Percentiles rank a stretch among this genome's conserved stretches.
These are phyloP conservation scores for Craterocephalus amniculus DNA, from an alignment of 2,797 vertebrate species.

Conservation along the genomic window DNA sequence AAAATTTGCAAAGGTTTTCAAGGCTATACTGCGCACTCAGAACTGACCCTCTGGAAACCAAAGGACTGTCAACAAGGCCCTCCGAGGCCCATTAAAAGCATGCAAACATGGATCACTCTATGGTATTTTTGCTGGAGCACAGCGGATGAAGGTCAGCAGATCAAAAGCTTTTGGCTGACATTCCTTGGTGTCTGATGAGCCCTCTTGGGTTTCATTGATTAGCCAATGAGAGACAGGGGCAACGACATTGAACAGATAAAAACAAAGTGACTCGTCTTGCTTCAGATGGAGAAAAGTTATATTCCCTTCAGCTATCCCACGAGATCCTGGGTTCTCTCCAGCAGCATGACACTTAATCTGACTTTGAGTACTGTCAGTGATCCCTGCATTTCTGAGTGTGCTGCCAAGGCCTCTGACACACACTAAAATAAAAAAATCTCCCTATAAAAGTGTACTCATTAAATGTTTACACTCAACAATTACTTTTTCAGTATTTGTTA, in stretches of 20 bases:
- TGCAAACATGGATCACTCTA: conserved; percentile 81
- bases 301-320: conserved; percentile 61
- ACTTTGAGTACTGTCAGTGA: conserved; percentile 72
- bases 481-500: not conserved
- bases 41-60: conserved; percentile 74
- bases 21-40: conserved; percentile 63
- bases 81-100: conserved; percentile 81
- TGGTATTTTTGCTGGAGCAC: conserved; percentile 67
- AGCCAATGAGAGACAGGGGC: conserved; percentile 75
- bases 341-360: conserved; percentile 70
- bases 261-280: conserved; percentile 79
- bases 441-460: conserved; percentile 1
- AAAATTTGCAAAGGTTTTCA: conserved; percentile 69
- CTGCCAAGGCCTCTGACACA: conserved; percentile 31
- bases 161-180: conserved; percentile 80
- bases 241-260: conserved; percentile 81
- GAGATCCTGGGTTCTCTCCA: conserved; percentile 67
- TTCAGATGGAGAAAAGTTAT: conserved; percentile 77
- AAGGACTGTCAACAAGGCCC: conserved; percentile 75
- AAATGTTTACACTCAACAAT: not conserved
- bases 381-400: conserved; percentile 37
- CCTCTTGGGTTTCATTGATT: conserved; percentile 84
- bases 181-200: conserved; percentile 79
- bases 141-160: conserved; percentile 80
- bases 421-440: not conserved